Conservation (phyloP, 1,140 invertebrate species). For the Polyergus mexicanus region DNA sequence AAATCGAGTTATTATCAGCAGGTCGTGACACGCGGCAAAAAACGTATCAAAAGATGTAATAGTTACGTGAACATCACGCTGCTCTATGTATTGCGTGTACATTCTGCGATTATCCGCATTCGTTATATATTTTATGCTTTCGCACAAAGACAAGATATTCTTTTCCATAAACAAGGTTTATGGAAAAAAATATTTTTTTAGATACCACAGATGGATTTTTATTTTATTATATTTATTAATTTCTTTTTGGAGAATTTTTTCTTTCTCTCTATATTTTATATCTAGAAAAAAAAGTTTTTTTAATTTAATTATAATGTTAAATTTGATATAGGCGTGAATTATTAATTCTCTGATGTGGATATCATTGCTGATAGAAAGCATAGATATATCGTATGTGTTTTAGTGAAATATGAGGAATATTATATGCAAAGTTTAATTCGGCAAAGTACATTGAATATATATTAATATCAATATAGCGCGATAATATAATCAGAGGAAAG, state of each 20-base stretch:
- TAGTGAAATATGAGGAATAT: slow-evolving; percentile 4
- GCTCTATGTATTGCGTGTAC: background rate
- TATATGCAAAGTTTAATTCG: slow-evolving; percentile 15
- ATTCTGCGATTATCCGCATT: slow-evolving; percentile 11
- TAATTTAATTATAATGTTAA: background rate
- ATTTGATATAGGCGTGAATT: background rate
- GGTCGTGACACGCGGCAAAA: slow-evolving; percentile 33
- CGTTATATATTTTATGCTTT: background rate
- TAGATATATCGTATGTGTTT: background rate
- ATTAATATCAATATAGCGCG: background rate
- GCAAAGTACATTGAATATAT: slow-evolving; percentile 18
- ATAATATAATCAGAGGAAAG: background rate
- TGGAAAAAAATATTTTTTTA: no score
- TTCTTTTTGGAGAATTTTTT: no score
- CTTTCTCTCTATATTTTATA: no score
- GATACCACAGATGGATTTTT: no score
- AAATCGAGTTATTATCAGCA: slow-evolving; percentile 23
- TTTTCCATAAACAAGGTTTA: no score
- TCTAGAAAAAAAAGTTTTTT: background rate
- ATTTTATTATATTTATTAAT: no score
- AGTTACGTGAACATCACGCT: background rate
- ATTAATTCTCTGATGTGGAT: slow-evolving; percentile 1
- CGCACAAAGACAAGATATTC: no score
- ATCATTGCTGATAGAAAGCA: slow-evolving; percentile 9
- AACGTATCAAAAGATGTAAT: slow-evolving; percentile 27